Percentiles rank a stretch among this genome's conserved stretches.
Evolutionary conservation across 2,888 invertebrate genomes (phyloP).

Genomic region (Ariolimax columbianus): DNA sequence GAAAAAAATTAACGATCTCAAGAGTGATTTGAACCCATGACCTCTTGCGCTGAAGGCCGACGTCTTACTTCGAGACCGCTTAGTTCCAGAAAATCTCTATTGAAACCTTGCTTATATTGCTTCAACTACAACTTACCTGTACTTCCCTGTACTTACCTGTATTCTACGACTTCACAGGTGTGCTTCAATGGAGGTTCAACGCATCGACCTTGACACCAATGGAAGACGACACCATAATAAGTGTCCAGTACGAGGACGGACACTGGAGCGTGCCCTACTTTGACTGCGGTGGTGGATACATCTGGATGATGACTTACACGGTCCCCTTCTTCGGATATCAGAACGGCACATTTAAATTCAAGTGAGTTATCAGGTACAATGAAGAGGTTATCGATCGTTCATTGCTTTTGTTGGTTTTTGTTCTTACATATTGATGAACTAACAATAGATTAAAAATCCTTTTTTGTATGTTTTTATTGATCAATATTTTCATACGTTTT

Average conservation of each 20-base stretch:
- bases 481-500: no score
- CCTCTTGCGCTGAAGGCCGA: no score
- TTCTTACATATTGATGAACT: no score
- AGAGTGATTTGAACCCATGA: no score
- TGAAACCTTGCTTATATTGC: no score
- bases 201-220: constrained; percentile 77
- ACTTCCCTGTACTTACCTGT: no score
- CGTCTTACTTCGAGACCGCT: no score
- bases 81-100: no score
- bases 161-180: constrained; percentile 62
- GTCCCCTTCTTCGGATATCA: constrained; percentile 94
- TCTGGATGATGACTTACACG: constrained; percentile 98
- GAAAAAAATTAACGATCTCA: no score
- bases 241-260: constrained; percentile 94
- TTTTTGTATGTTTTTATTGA: no score
- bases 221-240: constrained; percentile 90
- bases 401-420: background rate
- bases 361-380: constrained; percentile 85
- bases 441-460: no score
- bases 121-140: no score
- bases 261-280: constrained; percentile 98
- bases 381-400: background rate
- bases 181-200: constrained; percentile 70
- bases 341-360: constrained; percentile 94
- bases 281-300: constrained; percentile 97